Conservation (phyloP, 2,797 vertebrate genomes). For the Squalus acanthias region DNA sequence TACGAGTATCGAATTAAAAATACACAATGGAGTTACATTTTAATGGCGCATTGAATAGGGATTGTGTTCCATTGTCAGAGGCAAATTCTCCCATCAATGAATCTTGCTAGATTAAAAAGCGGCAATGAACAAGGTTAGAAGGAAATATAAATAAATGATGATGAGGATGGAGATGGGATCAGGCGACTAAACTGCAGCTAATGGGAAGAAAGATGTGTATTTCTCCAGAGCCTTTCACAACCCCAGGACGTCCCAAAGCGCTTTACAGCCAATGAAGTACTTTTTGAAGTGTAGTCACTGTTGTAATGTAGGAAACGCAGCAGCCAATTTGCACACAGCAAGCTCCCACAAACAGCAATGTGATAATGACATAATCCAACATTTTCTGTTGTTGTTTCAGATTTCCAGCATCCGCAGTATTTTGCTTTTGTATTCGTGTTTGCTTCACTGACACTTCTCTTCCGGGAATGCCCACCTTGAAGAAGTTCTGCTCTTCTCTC, state of each 20-base stretch:
- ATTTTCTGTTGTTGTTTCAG: no score
- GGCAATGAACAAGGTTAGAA: not conserved
- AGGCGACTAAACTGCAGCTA: not conserved
- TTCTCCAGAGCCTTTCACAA: not conserved
- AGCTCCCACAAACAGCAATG: not conserved
- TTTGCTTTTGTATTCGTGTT: no score
- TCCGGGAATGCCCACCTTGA: no score
- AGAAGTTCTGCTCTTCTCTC: no score
- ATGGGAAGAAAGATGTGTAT: not conserved
- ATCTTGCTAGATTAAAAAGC: not conserved
- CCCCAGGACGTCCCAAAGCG: not conserved
- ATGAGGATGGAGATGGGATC: not conserved
- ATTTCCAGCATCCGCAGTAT: no score
- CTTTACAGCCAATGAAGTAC: not conserved
- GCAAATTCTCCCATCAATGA: not conserved
- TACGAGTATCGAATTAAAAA: not conserved
- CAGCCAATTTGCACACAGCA: not conserved
- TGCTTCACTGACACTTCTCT: no score
- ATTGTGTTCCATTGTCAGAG: not conserved
- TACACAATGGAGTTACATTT: not conserved
- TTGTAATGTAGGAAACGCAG: not conserved
- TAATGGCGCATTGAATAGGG: not conserved
- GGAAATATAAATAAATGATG: not conserved
- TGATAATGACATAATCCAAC: no score
- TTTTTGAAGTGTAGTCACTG: not conserved